Conservation (phyloP, 2,888 invertebrate species). For the Dolichopus griseipennis region DNA sequence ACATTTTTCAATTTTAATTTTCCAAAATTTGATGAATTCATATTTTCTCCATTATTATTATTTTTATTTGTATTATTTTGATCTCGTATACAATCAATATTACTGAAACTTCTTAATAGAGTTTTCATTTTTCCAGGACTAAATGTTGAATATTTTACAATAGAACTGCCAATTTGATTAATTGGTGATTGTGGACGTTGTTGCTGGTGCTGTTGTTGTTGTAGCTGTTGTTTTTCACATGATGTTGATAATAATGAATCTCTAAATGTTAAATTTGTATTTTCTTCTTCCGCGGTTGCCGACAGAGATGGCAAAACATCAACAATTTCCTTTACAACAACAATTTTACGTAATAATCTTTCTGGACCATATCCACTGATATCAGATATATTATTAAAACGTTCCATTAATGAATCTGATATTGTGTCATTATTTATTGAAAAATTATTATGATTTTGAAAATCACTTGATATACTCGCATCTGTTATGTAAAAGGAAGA, state of each 20-base stretch:
- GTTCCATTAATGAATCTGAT: constrained; percentile 60
- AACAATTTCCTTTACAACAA: constrained; percentile 22
- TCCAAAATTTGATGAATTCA: neutral
- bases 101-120: neutral
- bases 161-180: neutral
- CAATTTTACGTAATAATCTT: constrained; percentile 22
- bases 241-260: neutral
- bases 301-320: constrained; percentile 2
- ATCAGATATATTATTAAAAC: constrained; percentile 62
- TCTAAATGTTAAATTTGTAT: neutral
- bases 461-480: constrained; percentile 23
- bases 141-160: constrained; percentile 3
- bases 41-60: too few species aligned
- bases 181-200: neutral
- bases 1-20: neutral
- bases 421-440: constrained; percentile 44
- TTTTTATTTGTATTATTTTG: neutral
- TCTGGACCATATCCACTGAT: constrained; percentile 18
- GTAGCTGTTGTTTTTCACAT: neutral
- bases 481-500: constrained; percentile 18
- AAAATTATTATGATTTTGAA: constrained; percentile 25
- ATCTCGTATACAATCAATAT: neutral
- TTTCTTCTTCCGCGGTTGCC: neutral
- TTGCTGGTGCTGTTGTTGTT: neutral
- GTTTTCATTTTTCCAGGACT: constrained; percentile 1